phyloP scores from a whole-genome alignment of 2,797 vertebrate genomes.

The Argya squamiceps region DNA sequence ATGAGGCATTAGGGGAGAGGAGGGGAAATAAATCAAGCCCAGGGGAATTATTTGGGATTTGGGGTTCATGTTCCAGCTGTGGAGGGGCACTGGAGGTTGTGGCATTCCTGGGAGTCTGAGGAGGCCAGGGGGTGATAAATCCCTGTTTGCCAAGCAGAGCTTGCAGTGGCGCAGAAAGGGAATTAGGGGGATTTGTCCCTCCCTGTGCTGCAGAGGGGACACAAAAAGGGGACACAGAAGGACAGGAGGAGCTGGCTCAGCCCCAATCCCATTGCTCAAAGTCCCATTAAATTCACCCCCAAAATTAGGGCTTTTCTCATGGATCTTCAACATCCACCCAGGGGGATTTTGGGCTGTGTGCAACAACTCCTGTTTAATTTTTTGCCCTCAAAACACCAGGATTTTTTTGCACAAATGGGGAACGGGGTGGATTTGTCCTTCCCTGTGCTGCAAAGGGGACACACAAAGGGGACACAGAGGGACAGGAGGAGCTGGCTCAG shows the following conservation, averaged over 20 bases:
- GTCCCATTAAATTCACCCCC: background rate
- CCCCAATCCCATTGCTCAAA: background rate
- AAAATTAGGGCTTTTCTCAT: background rate
- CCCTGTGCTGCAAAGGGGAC: background rate
- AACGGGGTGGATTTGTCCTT: too few relatives aligned
- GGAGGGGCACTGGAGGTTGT: background rate
- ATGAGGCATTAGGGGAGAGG: conserved; percentile 1
- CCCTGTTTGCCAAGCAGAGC: background rate
- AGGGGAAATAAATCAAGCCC: background rate
- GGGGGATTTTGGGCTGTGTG: background rate
- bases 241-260: background rate
- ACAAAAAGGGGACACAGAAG: rapidly evolving
- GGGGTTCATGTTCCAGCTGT: background rate
- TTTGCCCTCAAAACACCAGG: background rate
- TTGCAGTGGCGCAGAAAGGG: rapidly evolving
- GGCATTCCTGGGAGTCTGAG: rapidly evolving
- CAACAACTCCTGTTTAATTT: background rate
- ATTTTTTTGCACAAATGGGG: too few relatives aligned
- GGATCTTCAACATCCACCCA: background rate
- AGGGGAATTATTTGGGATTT: background rate
- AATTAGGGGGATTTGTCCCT: background rate
- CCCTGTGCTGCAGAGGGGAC: background rate
- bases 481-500: background rate
- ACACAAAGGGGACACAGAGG: rapidly evolving
- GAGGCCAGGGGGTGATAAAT: background rate